Evolutionary conservation across 2,113 vertebrate species (phyloP).

Genomic region (Donacobius atricapilla): DNA sequence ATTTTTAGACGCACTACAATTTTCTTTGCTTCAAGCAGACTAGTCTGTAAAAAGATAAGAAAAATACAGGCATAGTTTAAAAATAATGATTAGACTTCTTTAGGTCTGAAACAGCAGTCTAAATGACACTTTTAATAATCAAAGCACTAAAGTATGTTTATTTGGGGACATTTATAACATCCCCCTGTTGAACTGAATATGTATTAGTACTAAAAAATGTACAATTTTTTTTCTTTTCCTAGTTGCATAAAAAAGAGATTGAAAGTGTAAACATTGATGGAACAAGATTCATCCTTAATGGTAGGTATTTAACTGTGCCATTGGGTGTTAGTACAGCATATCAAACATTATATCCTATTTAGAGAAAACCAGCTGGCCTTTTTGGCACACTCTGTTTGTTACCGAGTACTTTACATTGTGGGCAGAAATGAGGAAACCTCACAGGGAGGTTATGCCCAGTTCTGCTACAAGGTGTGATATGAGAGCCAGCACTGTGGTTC

Average conservation of each 20-base stretch:
- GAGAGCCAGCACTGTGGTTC: not conserved
- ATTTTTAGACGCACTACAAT: not conserved
- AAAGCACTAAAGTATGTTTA: not conserved
- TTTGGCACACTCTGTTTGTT: not conserved
- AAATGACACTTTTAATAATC: not conserved
- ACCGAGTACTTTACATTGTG: not conserved
- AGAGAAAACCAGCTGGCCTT: not conserved
- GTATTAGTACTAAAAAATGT: not conserved
- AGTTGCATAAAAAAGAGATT: constrained; percentile 84
- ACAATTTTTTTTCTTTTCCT: constrained; percentile 27
- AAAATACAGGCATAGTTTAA: not conserved
- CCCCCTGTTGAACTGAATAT: not conserved
- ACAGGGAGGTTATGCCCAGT: fast-evolving
- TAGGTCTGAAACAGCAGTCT: not conserved
- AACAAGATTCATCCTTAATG: constrained; percentile 86
- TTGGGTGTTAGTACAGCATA: not conserved
- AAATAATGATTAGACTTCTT: not conserved
- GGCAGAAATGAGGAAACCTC: not conserved
- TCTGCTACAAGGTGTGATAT: not conserved
- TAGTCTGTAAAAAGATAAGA: not conserved
- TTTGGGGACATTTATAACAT: not conserved
- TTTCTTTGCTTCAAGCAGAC: not conserved
- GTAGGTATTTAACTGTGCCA: constrained; percentile 62
- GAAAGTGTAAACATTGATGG: constrained; percentile 89
- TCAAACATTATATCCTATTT: not conserved